These are phyloP conservation scores for Synanceia verrucosa DNA, from an alignment of 2,797 vertebrate genomes.

Conservation along the genomic window DNA sequence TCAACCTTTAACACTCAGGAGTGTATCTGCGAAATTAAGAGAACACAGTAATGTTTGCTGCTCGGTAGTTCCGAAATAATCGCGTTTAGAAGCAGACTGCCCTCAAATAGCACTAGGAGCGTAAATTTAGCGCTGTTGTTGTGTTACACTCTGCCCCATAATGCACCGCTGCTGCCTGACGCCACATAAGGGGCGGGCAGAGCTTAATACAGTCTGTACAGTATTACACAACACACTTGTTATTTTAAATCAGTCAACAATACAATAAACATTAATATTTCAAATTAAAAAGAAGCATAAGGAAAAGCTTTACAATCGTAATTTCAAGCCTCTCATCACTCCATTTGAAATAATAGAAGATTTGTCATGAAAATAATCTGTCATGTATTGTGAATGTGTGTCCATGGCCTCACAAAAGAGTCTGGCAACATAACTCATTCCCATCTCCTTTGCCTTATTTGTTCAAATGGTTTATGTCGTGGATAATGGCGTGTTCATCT, in stretches of 20 bases:
- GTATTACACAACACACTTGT: neutral
- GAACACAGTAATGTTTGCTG: neutral
- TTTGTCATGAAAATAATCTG: neutral
- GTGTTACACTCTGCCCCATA: neutral
- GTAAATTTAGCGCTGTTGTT: neutral
- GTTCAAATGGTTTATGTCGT: neutral
- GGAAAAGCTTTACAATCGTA: neutral
- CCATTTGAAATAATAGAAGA: neutral
- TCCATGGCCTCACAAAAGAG: neutral
- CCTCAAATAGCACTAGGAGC: neutral
- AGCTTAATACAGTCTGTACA: neutral
- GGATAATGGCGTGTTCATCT: neutral
- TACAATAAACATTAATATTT: neutral
- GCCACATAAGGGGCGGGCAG: neutral
- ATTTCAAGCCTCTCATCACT: neutral
- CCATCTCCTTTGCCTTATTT: neutral
- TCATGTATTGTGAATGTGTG: neutral
- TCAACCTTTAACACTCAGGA: neutral
- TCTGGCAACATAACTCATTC: neutral
- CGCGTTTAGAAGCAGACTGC: neutral
- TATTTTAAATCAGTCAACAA: neutral
- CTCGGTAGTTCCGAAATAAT: neutral
- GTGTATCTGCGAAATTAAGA: no score
- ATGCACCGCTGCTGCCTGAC: neutral
- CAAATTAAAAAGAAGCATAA: neutral